phyloP scores from a whole-genome alignment of 2,113 vertebrate species.

The Anarrhichthys ocellatus region DNA sequence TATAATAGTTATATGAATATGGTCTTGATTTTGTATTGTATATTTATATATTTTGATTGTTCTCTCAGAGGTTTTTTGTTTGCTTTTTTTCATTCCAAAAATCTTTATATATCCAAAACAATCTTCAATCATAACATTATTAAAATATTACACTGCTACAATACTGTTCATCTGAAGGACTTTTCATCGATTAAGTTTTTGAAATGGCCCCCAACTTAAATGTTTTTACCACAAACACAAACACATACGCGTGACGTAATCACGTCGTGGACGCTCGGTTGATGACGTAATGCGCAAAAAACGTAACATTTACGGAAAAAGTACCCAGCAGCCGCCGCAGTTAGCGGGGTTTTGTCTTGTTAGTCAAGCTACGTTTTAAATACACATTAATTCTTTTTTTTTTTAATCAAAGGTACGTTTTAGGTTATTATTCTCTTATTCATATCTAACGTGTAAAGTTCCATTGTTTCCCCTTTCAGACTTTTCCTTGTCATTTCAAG shows the following conservation, averaged over 20 bases:
- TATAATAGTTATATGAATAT: background rate
- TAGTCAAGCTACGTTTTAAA: background rate
- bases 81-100: background rate
- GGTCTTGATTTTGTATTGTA: background rate
- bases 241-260: slow-evolving; percentile 19
- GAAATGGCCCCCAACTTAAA: background rate
- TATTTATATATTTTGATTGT: background rate
- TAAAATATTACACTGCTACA: no score
- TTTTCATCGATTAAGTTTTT: background rate
- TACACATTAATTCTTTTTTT: background rate
- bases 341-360: background rate
- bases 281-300: slow-evolving; percentile 16
- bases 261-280: background rate
- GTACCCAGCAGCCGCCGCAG: accelerated
- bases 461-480: background rate
- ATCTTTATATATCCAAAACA: background rate
- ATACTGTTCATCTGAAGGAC: background rate
- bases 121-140: background rate
- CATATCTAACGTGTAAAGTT: background rate
- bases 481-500: background rate
- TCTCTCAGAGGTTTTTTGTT: background rate
- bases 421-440: accelerated
- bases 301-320: background rate
- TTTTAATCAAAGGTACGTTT: slow-evolving; percentile 37
- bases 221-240: background rate